A percentile compares a stretch with the other conserved stretches of the same genome.
Evolutionary conservation across 2,888 invertebrate species (phyloP).

Genomic region (Liodrosophila aerea): DNA sequence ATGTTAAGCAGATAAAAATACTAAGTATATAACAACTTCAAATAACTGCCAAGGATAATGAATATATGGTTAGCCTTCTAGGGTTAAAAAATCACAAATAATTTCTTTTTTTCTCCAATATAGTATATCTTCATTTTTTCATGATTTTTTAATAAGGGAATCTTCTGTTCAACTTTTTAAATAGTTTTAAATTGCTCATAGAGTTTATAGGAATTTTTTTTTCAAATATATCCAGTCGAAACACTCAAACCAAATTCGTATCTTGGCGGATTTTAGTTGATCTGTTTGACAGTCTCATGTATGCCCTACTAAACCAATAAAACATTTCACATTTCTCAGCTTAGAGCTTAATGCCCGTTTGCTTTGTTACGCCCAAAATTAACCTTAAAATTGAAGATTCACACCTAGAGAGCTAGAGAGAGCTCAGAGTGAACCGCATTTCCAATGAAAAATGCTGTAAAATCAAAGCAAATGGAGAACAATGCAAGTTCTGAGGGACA

Average conservation of each 20-base stretch:
- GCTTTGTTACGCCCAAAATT: constrained; percentile 41
- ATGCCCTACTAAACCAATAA: constrained; percentile 76
- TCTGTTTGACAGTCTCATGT: not conserved
- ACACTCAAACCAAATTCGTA: not conserved
- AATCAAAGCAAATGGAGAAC: constrained; percentile 42
- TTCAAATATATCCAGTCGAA: no score
- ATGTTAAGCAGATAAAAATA: no score
- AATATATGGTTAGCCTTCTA: no score
- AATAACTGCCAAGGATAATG: no score
- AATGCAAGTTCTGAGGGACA: constrained; percentile 37
- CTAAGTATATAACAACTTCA: no score
- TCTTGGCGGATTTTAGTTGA: not conserved
- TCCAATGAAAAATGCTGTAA: constrained; percentile 48
- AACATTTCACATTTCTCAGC: constrained; percentile 61
- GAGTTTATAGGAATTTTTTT: no score
- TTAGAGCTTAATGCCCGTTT: constrained; percentile 37
- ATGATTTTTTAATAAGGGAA: no score
- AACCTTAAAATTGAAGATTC: constrained; percentile 76
- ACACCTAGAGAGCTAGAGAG: constrained; percentile 52
- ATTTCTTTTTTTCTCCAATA: no score
- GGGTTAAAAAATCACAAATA: no score
- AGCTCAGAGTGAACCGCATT: constrained; percentile 3
- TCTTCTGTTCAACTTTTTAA: no score
- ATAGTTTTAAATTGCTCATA: no score
- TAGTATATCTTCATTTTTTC: no score